Evolutionary conservation across 2,888 invertebrate genomes (phyloP).

Genomic region (Euspilapteryx auroguttella): DNA sequence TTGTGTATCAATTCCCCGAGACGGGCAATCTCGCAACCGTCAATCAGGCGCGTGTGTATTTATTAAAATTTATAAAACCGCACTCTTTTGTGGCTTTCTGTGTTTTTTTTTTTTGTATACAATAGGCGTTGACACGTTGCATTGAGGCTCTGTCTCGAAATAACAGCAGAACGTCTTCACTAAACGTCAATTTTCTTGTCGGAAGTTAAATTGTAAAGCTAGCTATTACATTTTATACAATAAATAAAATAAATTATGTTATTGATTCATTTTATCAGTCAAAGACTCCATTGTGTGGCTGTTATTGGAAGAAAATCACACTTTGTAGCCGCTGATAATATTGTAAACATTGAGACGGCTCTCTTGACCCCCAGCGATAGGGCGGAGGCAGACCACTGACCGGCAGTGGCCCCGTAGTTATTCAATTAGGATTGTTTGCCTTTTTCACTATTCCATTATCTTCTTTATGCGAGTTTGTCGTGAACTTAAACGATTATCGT

Average conservation of each 20-base stretch:
- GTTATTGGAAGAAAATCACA: conserved; percentile 54
- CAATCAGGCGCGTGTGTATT: conserved; percentile 49
- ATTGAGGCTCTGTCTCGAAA: conserved; percentile 37
- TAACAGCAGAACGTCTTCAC: conserved; percentile 28
- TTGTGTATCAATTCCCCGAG: conserved; percentile 38
- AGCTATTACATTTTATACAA: conserved; percentile 35
- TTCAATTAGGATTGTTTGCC: not conserved
- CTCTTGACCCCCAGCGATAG: conserved; percentile 20
- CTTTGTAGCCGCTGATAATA: conserved; percentile 45
- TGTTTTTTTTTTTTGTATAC: conserved; percentile 29
- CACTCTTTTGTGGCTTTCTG: conserved; percentile 12
- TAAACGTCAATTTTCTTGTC: conserved; percentile 17
- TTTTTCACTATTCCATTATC: no score
- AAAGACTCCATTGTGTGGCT: conserved; percentile 46
- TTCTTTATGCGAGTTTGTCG: no score
- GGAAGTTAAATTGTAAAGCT: conserved; percentile 37
- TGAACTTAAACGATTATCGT: no score
- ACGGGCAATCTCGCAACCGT: conserved; percentile 50
- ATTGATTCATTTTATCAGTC: conserved; percentile 46
- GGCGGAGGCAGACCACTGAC: conserved; percentile 47
- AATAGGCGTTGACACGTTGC: conserved; percentile 54
- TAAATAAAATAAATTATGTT: conserved; percentile 20
- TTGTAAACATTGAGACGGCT: conserved; percentile 30
- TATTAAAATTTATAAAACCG: conserved; percentile 47
- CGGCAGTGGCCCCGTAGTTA: conserved; percentile 9